These are phyloP conservation scores for Limenitis camilla DNA, from an alignment of 2,888 invertebrate genomes.

Conservation along the genomic window DNA sequence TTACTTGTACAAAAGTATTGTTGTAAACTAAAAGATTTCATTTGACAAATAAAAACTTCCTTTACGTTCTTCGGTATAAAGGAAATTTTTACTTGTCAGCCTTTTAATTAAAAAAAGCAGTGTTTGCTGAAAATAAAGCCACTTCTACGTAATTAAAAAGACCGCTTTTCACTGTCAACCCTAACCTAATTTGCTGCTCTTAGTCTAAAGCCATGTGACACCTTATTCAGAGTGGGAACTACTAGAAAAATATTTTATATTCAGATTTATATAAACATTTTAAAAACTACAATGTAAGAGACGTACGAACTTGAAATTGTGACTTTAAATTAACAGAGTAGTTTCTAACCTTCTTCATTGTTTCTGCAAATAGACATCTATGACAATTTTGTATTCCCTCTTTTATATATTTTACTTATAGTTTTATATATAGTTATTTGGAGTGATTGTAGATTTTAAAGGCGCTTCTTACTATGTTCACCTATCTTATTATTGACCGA, in stretches of 20 bases:
- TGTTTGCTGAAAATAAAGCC: slow-evolving; percentile 18
- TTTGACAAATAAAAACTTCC: slow-evolving; percentile 4
- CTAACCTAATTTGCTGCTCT: slow-evolving; percentile 22
- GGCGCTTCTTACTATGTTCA: too few species aligned
- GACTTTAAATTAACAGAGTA: too few species aligned
- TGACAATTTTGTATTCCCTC: too few species aligned
- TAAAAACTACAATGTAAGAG: neutral
- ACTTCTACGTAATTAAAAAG: slow-evolving; percentile 20
- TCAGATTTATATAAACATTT: slow-evolving; percentile 8
- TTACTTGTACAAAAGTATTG: neutral
- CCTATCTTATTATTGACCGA: too few species aligned
- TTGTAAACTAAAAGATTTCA: slow-evolving; percentile 1
- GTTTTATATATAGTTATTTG: too few species aligned
- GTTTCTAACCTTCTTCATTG: too few species aligned
- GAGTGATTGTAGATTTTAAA: too few species aligned
- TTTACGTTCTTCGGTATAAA: slow-evolving; percentile 1
- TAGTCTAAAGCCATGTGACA: slow-evolving; percentile 17
- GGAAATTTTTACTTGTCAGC: slow-evolving; percentile 4
- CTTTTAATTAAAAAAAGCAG: slow-evolving; percentile 16
- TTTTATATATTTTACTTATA: too few species aligned
- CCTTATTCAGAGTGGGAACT: slow-evolving; percentile 11
- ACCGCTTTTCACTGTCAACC: slow-evolving; percentile 20
- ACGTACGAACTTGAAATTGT: neutral
- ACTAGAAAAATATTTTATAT: slow-evolving; percentile 7
- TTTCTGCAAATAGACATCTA: too few species aligned